Evolutionary conservation across 2,888 invertebrate species (phyloP).

Genomic region (Caenorhabditis sp.): DNA sequence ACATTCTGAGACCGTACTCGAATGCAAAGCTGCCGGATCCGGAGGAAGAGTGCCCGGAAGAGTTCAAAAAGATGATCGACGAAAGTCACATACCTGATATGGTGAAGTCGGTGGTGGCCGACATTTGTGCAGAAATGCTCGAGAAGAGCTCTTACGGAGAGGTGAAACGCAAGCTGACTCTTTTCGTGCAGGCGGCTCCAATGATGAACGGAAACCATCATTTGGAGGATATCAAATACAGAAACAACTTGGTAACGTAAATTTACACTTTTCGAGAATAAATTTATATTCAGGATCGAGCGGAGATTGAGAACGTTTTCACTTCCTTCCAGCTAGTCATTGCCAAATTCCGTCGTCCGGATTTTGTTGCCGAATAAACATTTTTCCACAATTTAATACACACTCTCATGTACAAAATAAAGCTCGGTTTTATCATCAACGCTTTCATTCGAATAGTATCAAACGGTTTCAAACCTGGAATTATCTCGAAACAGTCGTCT

Average conservation of each 20-base stretch:
- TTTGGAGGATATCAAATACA: constrained; percentile 73
- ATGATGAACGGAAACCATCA: constrained; percentile 70
- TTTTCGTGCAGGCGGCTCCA: constrained; percentile 59
- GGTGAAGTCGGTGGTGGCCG: constrained; percentile 42
- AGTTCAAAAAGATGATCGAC: constrained; percentile 15
- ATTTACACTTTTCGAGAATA: not conserved
- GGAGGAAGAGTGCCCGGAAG: constrained; percentile 32
- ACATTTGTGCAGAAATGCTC: constrained; percentile 57
- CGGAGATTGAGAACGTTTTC: constrained; percentile 54
- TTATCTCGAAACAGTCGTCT: too few species aligned
- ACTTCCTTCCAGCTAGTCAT: constrained; percentile 60
- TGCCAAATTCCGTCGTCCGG: constrained; percentile 64
- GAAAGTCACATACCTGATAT: constrained; percentile 18
- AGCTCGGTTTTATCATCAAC: not conserved
- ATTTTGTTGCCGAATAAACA: constrained; percentile 52
- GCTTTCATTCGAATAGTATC: not conserved
- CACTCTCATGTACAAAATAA: constrained; percentile 19
- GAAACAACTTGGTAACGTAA: constrained; percentile 46
- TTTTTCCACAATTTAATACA: too few species aligned
- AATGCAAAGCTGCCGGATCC: constrained; percentile 41
- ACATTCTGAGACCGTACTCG: constrained; percentile 66
- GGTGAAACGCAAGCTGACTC: constrained; percentile 36
- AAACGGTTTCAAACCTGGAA: not conserved
- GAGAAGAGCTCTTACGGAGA: constrained; percentile 4
- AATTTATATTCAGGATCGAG: constrained; percentile 48